Evolutionary conservation across 2,113 vertebrate species (phyloP), one percentile per base, ranked within the genome.

Genomic region (Nettapus auritus): DNA sequence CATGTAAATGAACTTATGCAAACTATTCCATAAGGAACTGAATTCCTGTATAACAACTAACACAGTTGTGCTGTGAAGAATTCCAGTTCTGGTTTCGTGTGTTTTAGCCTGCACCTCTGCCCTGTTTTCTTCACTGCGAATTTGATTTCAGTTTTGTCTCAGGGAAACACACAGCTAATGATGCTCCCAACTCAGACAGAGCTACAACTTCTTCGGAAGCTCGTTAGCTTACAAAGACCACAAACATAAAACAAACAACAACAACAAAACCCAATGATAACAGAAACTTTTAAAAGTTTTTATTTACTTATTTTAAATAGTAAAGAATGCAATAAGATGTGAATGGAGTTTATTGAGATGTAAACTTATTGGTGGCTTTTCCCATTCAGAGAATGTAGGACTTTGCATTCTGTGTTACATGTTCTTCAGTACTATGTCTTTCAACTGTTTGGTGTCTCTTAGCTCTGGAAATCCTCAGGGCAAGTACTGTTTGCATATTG

Each of bases 121-220:
- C 48, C 14, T 70, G 25, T 10, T 16, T 53, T 86, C 20, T 90
- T 85, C 81, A 28, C 36, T 94, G 56, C 15, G 29, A 62, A 17
- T 82, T 82, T 57, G 29, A 50, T 77, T 92, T 87, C 28, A 64
- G 19, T 6, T 82, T 91, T 82, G 60, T 90, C 70, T 62, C 44
- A 48, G 12, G 12, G 36, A 85, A 89, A 36, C 19, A 11, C 28
- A 26, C 3, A 8, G 2, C 48, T 40, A 33, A 16, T 53, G 55
- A 33, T 59, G 33, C 9, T 69, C n/a, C 33, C 26, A 89, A 57
- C 69, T 64, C 1, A 2, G 36, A 17, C 66, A 50, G 5, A 11
- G 9, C 11, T 68, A 57, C 8, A 8, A 77, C 53, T 80, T 29
- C 19, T 67, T 69, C 16, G 63, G 40, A 89, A 89, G 23, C 55